Percentiles rank a stretch among this genome's conserved stretches.
phyloP scores from a whole-genome alignment of 2,888 invertebrate genomes.

The Acanthosoma haemorrhoidale region DNA sequence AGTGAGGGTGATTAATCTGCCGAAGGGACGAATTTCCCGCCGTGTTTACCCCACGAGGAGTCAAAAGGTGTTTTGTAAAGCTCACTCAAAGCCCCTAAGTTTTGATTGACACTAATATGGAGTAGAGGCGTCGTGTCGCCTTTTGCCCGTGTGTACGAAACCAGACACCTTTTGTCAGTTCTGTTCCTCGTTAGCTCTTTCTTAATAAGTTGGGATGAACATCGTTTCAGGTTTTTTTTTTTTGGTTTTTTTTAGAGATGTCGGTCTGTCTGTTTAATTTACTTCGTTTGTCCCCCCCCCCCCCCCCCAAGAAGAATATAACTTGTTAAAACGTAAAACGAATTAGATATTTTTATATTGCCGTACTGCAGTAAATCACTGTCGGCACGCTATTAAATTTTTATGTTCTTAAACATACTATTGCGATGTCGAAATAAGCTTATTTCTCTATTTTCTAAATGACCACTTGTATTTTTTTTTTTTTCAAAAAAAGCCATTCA shows the following conservation, averaged over 20 bases:
- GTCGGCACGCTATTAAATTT: neutral
- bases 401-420: neutral
- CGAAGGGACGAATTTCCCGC: too few species aligned
- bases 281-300: too few species aligned
- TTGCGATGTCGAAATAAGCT: neutral
- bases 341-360: neutral
- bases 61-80: neutral
- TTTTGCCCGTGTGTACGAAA: constrained; percentile 21
- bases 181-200: constrained; percentile 25
- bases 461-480: neutral
- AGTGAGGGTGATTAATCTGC: neutral
- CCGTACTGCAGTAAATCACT: neutral
- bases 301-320: too few species aligned
- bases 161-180: constrained; percentile 9
- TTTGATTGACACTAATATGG: constrained; percentile 28
- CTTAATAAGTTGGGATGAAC: neutral
- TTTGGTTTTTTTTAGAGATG: neutral
- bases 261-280: too few species aligned
- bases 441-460: neutral
- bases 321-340: neutral
- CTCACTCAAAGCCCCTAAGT: neutral
- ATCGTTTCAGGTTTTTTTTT: neutral
- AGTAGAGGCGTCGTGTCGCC: constrained; percentile 11
- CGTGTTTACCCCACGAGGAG: too few species aligned
- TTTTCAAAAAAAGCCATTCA: neutral